Evolutionary conservation across 2,888 invertebrate genomes (phyloP), one percentile per base, ranked within the genome.

Genomic region (Tetheella fluctuosa): DNA sequence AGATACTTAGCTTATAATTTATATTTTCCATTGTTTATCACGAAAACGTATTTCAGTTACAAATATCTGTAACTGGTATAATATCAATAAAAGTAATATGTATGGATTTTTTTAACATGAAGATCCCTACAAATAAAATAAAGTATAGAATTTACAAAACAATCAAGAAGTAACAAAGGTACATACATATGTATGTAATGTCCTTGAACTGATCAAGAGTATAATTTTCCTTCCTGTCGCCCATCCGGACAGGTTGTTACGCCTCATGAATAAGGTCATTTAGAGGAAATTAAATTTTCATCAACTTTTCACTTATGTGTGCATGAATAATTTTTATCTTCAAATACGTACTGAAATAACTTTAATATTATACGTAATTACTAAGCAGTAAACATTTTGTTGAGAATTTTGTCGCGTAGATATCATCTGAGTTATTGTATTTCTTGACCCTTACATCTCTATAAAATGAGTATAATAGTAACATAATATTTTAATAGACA

Each of bases 221-320:
- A 64, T 34, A 34, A 34, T 59, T 70, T 66, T 65, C 71, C 73
- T 80, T 82, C 79, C 80, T 73, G 78, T 65, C 67, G 70, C 64
- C 61, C 78, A 72, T 78, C 79, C 80, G 76, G 42, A 61, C 61
- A 62, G 73, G 78, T 81, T 73, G 79, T 82, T 81, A 80, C 69
- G 64, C 61, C 71, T 80, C 79, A 78, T 80, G 80, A 85, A 84
- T 85, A 83, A 82, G 74, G 64, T 59, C 56, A 68, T 72, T 70
- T 73, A 70, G 48, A 71, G 76, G 71, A 79, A 77, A 81, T 77
- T 74, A 69, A 70, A 77, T 78, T 77, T 77, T 65, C 70, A 59
- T 62, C 65, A 64, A 64, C 68, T 75, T 69, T 61, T 67, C 12
- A 7, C 17, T 30, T 30, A 28, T 54, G 7, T 17, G 1, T 20